These are phyloP conservation scores for Notolepis coatsorum DNA, from an alignment of 2,797 vertebrate genomes.

Conservation along the genomic window DNA sequence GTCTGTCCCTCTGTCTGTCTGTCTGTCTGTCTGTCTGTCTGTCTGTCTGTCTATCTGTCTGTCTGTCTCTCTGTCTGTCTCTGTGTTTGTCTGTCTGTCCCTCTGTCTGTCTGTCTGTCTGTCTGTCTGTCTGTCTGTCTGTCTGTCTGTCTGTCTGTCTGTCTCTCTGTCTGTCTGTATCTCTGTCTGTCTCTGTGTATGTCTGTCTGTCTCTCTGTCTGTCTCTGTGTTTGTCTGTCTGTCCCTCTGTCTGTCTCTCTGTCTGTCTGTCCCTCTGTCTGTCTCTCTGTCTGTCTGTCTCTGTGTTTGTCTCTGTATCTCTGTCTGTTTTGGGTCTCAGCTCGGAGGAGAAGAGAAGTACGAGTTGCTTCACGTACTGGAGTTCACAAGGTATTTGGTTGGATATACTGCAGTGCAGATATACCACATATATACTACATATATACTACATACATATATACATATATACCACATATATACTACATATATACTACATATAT, in stretches of 20 bases:
- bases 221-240: neutral
- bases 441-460: no score
- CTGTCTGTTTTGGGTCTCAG: slow-evolving; percentile 70
- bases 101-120: no score
- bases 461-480: no score
- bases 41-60: slow-evolving; percentile 6
- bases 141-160: neutral
- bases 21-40: no score
- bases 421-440: no score
- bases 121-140: neutral
- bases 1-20: no score
- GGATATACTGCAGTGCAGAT: neutral
- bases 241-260: no score
- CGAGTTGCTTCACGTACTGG: slow-evolving; percentile 94
- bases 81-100: no score
- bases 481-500: no score
- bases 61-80: neutral
- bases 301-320: slow-evolving; percentile 22
- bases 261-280: neutral
- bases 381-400: slow-evolving; percentile 89
- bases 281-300: neutral
- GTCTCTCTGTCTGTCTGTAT: no score
- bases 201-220: neutral
- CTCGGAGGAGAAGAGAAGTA: slow-evolving; percentile 92
- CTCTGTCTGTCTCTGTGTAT: no score